These are phyloP conservation scores for Calonectris borealis DNA, from an alignment of 2,113 vertebrate genomes.

Conservation along the genomic window DNA sequence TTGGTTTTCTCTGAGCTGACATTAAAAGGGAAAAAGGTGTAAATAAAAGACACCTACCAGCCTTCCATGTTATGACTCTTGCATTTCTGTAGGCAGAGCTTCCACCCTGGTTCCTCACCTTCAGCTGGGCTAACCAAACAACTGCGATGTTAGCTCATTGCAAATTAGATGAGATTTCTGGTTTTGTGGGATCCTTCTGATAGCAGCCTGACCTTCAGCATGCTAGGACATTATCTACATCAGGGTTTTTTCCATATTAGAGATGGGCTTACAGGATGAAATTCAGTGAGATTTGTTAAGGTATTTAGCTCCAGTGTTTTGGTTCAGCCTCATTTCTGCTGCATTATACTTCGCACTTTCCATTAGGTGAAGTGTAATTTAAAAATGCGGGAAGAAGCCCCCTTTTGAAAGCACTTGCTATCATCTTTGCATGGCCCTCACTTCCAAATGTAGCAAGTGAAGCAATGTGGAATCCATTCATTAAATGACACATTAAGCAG, in stretches of 20 bases:
- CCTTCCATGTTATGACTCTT: neutral
- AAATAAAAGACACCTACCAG: neutral
- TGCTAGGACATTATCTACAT: slow-evolving; percentile 23
- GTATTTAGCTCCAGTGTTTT: slow-evolving; percentile 53
- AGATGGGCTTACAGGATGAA: neutral
- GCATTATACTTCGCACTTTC: slow-evolving; percentile 12
- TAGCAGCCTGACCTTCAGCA: slow-evolving; percentile 28
- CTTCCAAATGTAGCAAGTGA: slow-evolving; percentile 27
- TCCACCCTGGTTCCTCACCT: neutral
- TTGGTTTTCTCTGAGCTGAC: neutral
- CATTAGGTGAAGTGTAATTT: slow-evolving; percentile 41
- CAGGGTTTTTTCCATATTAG: neutral
- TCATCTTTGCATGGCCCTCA: neutral
- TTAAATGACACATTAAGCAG: slow-evolving; percentile 59
- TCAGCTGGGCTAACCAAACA: neutral
- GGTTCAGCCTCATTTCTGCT: slow-evolving; percentile 63
- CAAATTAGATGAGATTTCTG: neutral
- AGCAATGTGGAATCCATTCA: slow-evolving; percentile 41
- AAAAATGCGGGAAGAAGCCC: slow-evolving; percentile 29
- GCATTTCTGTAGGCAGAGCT: neutral
- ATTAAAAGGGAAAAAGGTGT: neutral
- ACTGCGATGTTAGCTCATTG: neutral
- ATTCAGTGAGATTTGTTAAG: slow-evolving; percentile 50
- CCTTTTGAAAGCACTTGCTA: slow-evolving; percentile 1
- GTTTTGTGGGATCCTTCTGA: neutral